Evolutionary conservation across 2,888 invertebrate genomes (phyloP).

Genomic region (Rosalia funebris): DNA sequence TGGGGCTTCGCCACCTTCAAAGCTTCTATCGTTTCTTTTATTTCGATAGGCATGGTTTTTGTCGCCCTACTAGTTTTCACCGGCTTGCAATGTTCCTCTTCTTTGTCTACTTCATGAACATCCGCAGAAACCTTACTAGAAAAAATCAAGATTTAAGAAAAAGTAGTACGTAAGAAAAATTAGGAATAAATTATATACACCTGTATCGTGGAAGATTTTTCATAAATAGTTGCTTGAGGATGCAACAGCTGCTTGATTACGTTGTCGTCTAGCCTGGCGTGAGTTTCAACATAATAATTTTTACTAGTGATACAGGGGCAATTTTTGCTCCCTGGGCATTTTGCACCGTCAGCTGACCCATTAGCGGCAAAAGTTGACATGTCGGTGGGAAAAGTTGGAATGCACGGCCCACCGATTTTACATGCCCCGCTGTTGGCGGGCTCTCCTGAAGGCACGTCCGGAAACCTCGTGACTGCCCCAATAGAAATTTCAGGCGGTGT

Average conservation of each 20-base stretch:
- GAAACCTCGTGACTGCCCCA: slow-evolving; percentile 23
- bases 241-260: slow-evolving; percentile 27
- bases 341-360: neutral
- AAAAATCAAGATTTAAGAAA: slow-evolving; percentile 25
- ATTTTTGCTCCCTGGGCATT: neutral
- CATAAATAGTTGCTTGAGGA: slow-evolving; percentile 12
- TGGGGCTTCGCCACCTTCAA: slow-evolving; percentile 40
- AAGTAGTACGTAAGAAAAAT: neutral
- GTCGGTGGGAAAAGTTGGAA: neutral
- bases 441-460: slow-evolving; percentile 5
- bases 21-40: slow-evolving; percentile 42
- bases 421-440: neutral
- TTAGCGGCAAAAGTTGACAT: neutral
- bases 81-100: slow-evolving; percentile 18
- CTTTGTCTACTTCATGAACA: slow-evolving; percentile 33
- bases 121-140: slow-evolving; percentile 47
- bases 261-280: slow-evolving; percentile 9
- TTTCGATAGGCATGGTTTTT: slow-evolving; percentile 38
- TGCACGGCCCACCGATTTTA: slow-evolving; percentile 2
- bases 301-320: neutral
- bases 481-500: neutral
- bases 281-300: neutral
- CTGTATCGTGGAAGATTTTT: slow-evolving; percentile 13
- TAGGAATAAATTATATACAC: slow-evolving; percentile 18
- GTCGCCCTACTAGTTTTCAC: neutral